Conservation (phyloP, 2,113 vertebrate species). For the Phaethornis superciliosus region DNA sequence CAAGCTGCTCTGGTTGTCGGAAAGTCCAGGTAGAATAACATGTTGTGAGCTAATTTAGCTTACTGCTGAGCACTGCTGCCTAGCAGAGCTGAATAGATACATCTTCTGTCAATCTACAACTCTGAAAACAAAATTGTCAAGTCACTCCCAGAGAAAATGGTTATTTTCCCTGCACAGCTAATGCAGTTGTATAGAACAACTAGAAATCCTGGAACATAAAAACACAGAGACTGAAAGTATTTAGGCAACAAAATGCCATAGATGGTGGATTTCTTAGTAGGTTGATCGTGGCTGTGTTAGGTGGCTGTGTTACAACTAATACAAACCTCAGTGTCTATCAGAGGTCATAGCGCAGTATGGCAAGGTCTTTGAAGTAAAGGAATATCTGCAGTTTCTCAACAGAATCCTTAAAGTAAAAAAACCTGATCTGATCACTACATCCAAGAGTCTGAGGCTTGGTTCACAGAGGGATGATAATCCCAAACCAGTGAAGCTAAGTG, state of each 20-base stretch:
- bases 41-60: constrained; percentile 18
- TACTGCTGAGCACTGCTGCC: constrained; percentile 18
- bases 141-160: neutral
- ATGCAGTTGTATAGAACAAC: neutral
- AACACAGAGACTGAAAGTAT: neutral
- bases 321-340: neutral
- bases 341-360: neutral
- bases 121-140: neutral
- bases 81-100: constrained; percentile 17
- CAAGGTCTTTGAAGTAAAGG: neutral
- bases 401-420: neutral
- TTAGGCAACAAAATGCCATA: neutral
- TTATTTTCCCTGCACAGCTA: neutral
- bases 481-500: neutral
- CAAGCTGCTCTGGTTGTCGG: neutral
- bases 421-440: neutral
- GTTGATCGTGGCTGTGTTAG: neutral
- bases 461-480: neutral
- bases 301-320: neutral
- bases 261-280: neutral
- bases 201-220: neutral
- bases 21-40: neutral
- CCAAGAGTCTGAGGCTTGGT: neutral
- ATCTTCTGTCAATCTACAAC: constrained; percentile 31
- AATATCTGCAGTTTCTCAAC: neutral